phyloP scores from a whole-genome alignment of 1,140 invertebrate genomes.

The Pollicipes pollicipes region DNA sequence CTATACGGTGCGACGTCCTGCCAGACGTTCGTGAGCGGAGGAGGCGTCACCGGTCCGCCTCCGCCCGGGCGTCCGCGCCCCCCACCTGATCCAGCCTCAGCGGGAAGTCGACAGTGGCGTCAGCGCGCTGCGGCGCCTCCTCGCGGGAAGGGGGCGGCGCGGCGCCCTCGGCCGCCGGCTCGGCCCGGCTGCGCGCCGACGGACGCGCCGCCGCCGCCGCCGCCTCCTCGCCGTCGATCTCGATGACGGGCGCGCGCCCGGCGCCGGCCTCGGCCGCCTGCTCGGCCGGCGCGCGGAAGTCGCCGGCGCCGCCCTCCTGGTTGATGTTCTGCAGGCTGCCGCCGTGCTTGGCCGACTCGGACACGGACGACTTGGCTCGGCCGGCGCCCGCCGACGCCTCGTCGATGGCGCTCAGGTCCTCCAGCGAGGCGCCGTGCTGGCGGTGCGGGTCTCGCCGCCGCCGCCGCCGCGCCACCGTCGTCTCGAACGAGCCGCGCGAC shows the following conservation, averaged over 20 bases:
- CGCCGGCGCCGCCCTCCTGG: not conserved
- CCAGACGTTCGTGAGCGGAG: no score
- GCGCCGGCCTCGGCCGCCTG: not conserved
- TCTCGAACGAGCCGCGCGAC: slow-evolving; percentile 4
- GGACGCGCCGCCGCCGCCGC: not conserved
- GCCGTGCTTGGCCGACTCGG: not conserved
- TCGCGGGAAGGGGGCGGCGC: not conserved
- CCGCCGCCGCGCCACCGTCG: not conserved
- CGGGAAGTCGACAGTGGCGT: not conserved
- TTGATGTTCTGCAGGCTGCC: slow-evolving; percentile 4
- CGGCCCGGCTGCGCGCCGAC: not conserved
- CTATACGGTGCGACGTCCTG: no score
- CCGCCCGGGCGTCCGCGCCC: no score
- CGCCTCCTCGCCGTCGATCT: not conserved
- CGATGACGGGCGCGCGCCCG: not conserved
- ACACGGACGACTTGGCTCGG: not conserved
- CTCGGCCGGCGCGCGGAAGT: not conserved
- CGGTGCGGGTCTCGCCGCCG: slow-evolving; percentile 1
- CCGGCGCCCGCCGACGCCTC: not conserved
- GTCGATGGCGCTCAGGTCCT: slow-evolving; percentile 4
- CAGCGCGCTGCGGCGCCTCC: not conserved
- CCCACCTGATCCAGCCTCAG: not conserved
- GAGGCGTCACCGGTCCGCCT: no score
- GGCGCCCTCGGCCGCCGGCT: not conserved
- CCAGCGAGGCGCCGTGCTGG: not conserved